A percentile compares a stretch with the other conserved stretches of the same genome.
Conservation (phyloP, 2,888 invertebrate genomes). For the Ormyrus thymus region DNA sequence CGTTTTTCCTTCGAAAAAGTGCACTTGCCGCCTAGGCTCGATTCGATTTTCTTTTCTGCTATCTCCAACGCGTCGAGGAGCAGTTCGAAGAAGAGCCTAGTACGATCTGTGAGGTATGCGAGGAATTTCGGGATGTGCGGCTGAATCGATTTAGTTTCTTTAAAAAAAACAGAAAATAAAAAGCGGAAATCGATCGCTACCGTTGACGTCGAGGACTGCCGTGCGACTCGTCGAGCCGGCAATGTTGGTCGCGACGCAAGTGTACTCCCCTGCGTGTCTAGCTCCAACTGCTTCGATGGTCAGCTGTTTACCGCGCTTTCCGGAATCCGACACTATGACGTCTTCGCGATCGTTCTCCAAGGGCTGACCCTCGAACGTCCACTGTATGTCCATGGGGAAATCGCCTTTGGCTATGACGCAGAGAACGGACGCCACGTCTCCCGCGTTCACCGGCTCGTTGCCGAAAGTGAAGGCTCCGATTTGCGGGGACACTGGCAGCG, state of each 20-base stretch:
- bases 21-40: too few relatives aligned
- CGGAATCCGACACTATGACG: constrained; percentile 43
- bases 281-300: constrained; percentile 68
- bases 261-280: constrained; percentile 71
- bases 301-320: constrained; percentile 57
- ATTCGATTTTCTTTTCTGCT: too few relatives aligned
- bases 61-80: too few relatives aligned
- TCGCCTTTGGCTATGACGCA: constrained; percentile 87
- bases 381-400: constrained; percentile 76
- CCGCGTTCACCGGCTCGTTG: constrained; percentile 85
- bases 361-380: constrained; percentile 61
- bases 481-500: constrained; percentile 79
- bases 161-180: too few relatives aligned
- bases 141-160: too few relatives aligned
- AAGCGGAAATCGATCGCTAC: constrained; percentile 67
- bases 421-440: constrained; percentile 84
- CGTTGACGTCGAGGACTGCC: constrained; percentile 76
- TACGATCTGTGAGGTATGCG: too few relatives aligned
- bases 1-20: too few relatives aligned
- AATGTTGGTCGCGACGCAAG: constrained; percentile 67
- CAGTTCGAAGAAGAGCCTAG: too few relatives aligned
- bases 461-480: constrained; percentile 85
- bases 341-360: constrained; percentile 32
- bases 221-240: constrained; percentile 67
- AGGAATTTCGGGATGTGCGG: too few relatives aligned